These are phyloP conservation scores for Garrulus glandarius DNA, from an alignment of 2,797 vertebrate genomes.

Conservation along the genomic window DNA sequence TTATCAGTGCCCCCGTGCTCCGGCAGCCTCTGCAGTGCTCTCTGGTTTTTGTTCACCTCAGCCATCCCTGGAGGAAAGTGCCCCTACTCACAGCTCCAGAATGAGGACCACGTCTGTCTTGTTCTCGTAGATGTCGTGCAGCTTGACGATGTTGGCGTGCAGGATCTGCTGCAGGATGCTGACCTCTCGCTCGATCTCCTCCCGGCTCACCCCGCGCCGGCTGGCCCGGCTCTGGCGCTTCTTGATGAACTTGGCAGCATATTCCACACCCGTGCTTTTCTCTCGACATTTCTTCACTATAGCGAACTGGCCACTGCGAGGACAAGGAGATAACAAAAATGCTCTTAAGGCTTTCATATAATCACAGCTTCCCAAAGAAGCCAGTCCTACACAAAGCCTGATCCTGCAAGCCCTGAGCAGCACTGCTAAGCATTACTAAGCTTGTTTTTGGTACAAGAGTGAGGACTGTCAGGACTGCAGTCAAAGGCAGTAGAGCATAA, in stretches of 20 bases:
- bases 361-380: background rate
- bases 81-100: slow-evolving; percentile 92
- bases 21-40: background rate
- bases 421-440: background rate
- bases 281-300: slow-evolving; percentile 90
- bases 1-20: background rate
- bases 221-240: slow-evolving; percentile 88
- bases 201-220: slow-evolving; percentile 87
- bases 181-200: slow-evolving; percentile 94
- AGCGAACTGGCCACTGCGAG: slow-evolving; percentile 91
- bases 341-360: background rate
- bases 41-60: background rate
- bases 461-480: background rate
- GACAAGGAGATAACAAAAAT: background rate
- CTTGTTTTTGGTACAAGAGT: background rate
- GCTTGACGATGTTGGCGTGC: slow-evolving; percentile 86
- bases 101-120: slow-evolving; percentile 93
- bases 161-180: slow-evolving; percentile 89
- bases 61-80: background rate
- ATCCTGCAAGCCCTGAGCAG: background rate
- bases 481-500: background rate
- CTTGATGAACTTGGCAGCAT: slow-evolving; percentile 95
- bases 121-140: slow-evolving; percentile 94
- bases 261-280: slow-evolving; percentile 82
- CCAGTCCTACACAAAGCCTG: background rate